Evolutionary conservation across 2,888 invertebrate species (phyloP).

Genomic region (Cosmia pyralina): DNA sequence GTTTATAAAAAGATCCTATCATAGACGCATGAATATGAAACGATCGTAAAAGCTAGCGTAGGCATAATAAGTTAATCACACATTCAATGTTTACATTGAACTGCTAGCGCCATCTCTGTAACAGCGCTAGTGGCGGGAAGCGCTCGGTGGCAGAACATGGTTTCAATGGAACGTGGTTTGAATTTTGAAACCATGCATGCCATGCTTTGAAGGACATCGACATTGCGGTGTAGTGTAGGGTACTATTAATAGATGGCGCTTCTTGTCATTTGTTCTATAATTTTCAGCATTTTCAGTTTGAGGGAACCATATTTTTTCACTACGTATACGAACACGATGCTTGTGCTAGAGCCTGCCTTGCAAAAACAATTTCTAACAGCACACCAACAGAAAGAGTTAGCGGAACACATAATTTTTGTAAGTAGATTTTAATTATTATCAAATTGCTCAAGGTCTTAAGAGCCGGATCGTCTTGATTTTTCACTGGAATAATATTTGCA

Average conservation of each 20-base stretch:
- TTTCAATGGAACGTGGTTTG: not conserved
- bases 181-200: constrained; percentile 5
- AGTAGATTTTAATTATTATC: too few species aligned
- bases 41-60: constrained; percentile 63
- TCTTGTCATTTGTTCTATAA: not conserved
- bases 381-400: not conserved
- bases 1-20: constrained; percentile 63
- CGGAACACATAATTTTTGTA: not conserved
- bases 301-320: not conserved
- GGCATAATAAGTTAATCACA: constrained; percentile 58
- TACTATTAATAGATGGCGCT: constrained; percentile 39
- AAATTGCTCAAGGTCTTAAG: not conserved
- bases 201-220: not conserved
- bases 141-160: not conserved
- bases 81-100: constrained; percentile 15
- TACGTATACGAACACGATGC: not conserved
- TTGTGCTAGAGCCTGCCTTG: too few species aligned
- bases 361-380: not conserved
- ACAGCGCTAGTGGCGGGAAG: not conserved
- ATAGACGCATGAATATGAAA: constrained; percentile 61
- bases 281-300: not conserved
- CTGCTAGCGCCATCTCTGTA: constrained; percentile 60
- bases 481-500: not conserved
- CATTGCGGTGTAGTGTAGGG: not conserved
- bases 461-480: not conserved